Conservation (phyloP, 2,797 vertebrate genomes). For the Gambusia yucatana region DNA sequence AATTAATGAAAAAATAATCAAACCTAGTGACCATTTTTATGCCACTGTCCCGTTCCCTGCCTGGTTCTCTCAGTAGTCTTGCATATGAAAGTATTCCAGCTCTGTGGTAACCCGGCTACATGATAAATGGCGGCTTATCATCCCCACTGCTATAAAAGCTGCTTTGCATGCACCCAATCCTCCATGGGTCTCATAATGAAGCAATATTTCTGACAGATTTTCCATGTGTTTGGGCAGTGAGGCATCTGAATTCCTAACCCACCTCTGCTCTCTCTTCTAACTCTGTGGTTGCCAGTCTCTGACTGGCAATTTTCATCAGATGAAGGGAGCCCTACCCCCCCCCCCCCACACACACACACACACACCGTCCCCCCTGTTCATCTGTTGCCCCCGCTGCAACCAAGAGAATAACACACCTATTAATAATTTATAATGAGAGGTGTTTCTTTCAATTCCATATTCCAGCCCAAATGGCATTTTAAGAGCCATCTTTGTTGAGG, state of each 20-base stretch:
- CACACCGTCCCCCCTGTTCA: background rate
- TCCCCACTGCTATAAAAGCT: conserved; percentile 30
- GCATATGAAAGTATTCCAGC: conserved; percentile 40
- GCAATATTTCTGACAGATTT: conserved; percentile 51
- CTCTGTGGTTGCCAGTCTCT: background rate
- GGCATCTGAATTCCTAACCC: conserved; percentile 38
- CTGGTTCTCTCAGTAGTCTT: conserved; percentile 17
- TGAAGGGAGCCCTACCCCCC: background rate
- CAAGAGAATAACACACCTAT: conserved; percentile 50
- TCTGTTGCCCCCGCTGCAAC: conserved; percentile 18
- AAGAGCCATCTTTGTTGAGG: conserved; percentile 49
- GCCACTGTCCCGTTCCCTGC: background rate
- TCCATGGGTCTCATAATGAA: conserved; percentile 36
- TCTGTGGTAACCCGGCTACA: conserved; percentile 48
- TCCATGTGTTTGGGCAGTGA: conserved; percentile 38
- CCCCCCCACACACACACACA: too few relatives aligned
- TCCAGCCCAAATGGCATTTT: conserved; percentile 57
- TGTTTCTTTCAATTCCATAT: conserved; percentile 68
- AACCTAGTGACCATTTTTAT: conserved; percentile 24
- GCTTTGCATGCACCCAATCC: conserved; percentile 47
- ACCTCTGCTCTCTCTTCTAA: background rate
- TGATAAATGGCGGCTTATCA: conserved; percentile 57
- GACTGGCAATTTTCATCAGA: conserved; percentile 13
- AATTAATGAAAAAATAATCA: conserved; percentile 45
- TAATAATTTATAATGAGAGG: conserved; percentile 60